Evolutionary conservation across 2,113 vertebrate genomes (phyloP), one percentile per base, ranked within the genome.

Genomic region (Campylomormyrus tamandua): DNA sequence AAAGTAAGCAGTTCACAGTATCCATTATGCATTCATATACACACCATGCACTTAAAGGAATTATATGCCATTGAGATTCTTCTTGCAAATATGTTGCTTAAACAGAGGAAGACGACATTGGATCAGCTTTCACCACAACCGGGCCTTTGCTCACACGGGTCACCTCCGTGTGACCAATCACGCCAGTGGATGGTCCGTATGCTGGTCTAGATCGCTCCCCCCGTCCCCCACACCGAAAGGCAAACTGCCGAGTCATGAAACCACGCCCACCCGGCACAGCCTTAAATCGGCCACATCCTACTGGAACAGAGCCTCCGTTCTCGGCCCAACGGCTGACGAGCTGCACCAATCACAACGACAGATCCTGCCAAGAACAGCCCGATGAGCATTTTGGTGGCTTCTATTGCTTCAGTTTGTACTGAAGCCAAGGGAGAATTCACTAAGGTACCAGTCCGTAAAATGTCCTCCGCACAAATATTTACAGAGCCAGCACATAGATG

Each of bases 221-320:
- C 58, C 8, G 3, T 10, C 62, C n/a, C n/a, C 62, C 62, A 3
- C n/a, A 70, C 3, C 13, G 1, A 45, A 3, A 46, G 21, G 24
- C 17, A 2, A 39, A 13, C 52, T 58, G 53, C 77, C 3, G 21
- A 48, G 53, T 52, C 48, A 48, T 52, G 85, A 46, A 5, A 21
- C 56, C 39, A 48, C 21, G 42, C 45, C 87, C 42, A 53, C 35
- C 11, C 11, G 27, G 19, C 58, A 35, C 39, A 86, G 58, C 31
- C 31, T 66, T 87, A 90, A 90, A 89, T 42, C n/a, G 89, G 89
- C 77, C 45, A 87, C 62, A 84, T 50, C 89, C 90, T 89, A 91
- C 35, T 56, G 49, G 90, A 92, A 52, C 66, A 88, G 46, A 66
- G 11, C 24, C 45, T 19, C 31, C 77, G 27, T 80, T 35, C 48